Base-by-base conservation (phyloP, 2,888 invertebrate species). In the Punctoribates punctum region DNA sequence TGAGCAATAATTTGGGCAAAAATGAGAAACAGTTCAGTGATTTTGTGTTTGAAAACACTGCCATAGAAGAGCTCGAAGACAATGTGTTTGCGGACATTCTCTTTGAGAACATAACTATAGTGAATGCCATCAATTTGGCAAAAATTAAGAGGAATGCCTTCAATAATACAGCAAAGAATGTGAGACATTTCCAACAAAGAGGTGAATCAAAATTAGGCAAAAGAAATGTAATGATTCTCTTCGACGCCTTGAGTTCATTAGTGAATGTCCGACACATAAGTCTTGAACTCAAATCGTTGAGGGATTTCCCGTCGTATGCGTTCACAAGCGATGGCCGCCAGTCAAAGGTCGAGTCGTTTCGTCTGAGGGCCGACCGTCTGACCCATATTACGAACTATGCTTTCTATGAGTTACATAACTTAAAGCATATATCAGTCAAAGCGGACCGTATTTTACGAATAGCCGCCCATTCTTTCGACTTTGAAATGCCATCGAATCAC, bases 401-500 rank as follows among this genome's bases (percentile, higher is more conserved):
- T 25, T 76, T 76, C 60, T 73, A 73, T 48, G 73, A 73, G 23
- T 46, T 76, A 25, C 51, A 54, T 20, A 46, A 42, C 13, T 25
- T 76, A 23, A 57, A 73, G 20, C 23, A 60, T 20, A 17, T 72
- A 2, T 8, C 9, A 8, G 4, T 72, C 6, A 42, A 23, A 25
- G 48, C 72, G 13, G 17, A 34, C 17, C 25, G 15, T 1, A 42
- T 73, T 17, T 8, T 60, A 25, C 54, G 73, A 5, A 73, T 76
- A 9, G 20, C 29, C 13, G 76, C 76, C 13, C 73, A 76, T 34
- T 29, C 73, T n/a, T 76, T 76, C 51, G 76, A 76, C 57, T 46
- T 76, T 46, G 65, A 57, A 25, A 57, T 42, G 25, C 73, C 60
- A n/a, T 54, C 73, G 11, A 76, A 34, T 73, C 54, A 42, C 20